Evolutionary conservation across 1,140 invertebrate genomes (phyloP), one percentile per base, ranked within the genome.

Genomic region (Zaprionus vittiger): DNA sequence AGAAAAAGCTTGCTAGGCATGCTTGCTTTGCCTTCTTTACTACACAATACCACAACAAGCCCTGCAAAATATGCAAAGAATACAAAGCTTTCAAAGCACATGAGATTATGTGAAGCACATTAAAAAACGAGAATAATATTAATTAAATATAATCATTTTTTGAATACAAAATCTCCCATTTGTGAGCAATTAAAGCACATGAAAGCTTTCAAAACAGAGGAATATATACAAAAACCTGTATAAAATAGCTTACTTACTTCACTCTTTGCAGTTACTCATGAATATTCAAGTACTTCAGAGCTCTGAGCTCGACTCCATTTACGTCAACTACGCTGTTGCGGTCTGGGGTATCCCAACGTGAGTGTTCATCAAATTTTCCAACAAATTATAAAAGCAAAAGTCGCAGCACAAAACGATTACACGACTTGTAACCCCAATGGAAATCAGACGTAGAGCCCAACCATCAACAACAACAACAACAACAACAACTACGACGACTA

Each of bases 381-480:
- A 80, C 76, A 79, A 80, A 78, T 80, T 80, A 73, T 77, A 73
- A 84, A 55, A 54, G 49, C 81, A 83, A 78, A 82, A 81, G 73
- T 89, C 73, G 70, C 62, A 20, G 38, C 80, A 70, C 79, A 90
- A 84, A 84, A 79, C 72, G 84, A 87, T 83, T 87, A 89, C 77
- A 87, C 57, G 83, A 83, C 73, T 71, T 67, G 49, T 26, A 7
- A 17, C 54, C 55, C 38, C 68, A 61, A 41, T 77, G 69, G 70
- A 77, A 73, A 77, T 73, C 47, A 67, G 63, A 34, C 62, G 28
- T 14, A 62, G 38, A 47, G 63, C 41, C 15, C 55, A 56, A 47
- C 20, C 52, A 62, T 26, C 65, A 67, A 77, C 31, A 34, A 34
- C 31, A 34, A 34, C 31, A 0, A 34, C 31, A 34, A 34, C 31